Evolutionary conservation across 2,888 invertebrate genomes (phyloP).

Genomic region (Eupithecia dodoneata): DNA sequence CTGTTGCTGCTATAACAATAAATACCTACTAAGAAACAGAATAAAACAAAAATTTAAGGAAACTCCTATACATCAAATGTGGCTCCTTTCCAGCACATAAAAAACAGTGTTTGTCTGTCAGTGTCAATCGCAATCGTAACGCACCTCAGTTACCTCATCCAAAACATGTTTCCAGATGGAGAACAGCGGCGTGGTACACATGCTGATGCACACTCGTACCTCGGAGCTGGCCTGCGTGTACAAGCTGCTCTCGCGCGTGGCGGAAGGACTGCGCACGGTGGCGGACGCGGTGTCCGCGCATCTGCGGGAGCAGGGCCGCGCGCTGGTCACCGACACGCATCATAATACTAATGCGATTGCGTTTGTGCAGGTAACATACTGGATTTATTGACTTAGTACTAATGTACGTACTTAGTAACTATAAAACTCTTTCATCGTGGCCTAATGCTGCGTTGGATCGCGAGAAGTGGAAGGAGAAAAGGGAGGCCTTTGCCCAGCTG

Average conservation of each 20-base stretch:
- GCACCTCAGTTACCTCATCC: too few relatives aligned
- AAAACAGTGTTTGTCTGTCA: too few relatives aligned
- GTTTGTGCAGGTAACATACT: constrained; percentile 89
- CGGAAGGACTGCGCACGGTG: constrained; percentile 97
- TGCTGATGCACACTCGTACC: constrained; percentile 98
- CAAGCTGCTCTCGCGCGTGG: constrained; percentile 96
- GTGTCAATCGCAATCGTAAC: background rate
- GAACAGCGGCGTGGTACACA: constrained; percentile 99
- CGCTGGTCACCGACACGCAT: constrained; percentile 97
- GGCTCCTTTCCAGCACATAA: too few relatives aligned
- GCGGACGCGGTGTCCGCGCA: constrained; percentile 97
- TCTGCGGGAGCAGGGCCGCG: constrained; percentile 97
- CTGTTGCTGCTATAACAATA: too few relatives aligned
- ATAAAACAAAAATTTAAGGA: too few relatives aligned
- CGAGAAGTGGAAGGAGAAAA: too few relatives aligned
- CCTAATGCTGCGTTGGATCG: too few relatives aligned
- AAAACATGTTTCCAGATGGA: constrained; percentile 89
- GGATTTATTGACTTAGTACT: background rate
- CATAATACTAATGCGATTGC: constrained; percentile 95
- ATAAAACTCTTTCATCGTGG: too few relatives aligned
- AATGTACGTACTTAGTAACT: too few relatives aligned
- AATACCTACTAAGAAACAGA: too few relatives aligned
- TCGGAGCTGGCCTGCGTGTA: constrained; percentile 99
- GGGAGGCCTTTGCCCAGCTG: too few relatives aligned
- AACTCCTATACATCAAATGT: too few relatives aligned